Evolutionary conservation across 2,888 invertebrate genomes (phyloP), one percentile per base, ranked within the genome.

Genomic region (Iphiclides podalirius): DNA sequence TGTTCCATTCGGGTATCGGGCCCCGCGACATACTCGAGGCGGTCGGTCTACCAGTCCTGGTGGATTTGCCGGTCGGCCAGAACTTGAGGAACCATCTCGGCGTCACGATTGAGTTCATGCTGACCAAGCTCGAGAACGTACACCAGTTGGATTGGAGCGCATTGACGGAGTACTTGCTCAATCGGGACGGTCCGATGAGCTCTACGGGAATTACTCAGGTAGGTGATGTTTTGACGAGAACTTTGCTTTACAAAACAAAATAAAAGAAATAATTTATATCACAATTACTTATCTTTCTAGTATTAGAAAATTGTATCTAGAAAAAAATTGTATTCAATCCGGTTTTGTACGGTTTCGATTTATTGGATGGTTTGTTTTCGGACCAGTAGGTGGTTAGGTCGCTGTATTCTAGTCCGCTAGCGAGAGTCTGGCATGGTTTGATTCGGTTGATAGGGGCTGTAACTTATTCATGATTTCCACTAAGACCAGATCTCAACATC

Each of bases 51-150:
- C 81, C 85, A 1, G 78, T 91, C 9, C 65, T 90, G n/a, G 90
- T 90, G 15, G 89, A 93, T 58, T 75, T 93, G 6, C 92, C 92
- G 0, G 93, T 93, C 0, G 93, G 93, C 0, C 73, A 88, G 58
- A 92, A 90, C 67, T 61, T 93, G 20, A 90, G 90, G 52, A 93
- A 93, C 64, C 93, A 93, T 60, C 89, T 92, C 2, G 91, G 92
- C 0, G 90, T 90, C 28, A 90, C 90, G 8, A 46, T 93, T 20
- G 76, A 81, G 33, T 92, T 86, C 63, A 53, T 75, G 1, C 70
- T 92, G 52, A 76, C 71, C 0, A 75, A 83, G 13, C 55, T 81
- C 13, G 79, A 87, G 3, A 86, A 90, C 54, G 79, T 72, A 1
- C 82, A 81, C 45, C 84, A 85, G 33, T 65, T 93, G 46, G 89